These are phyloP conservation scores for Brachionus koreanus DNA, from an alignment of 1,140 invertebrate genomes.

Conservation along the genomic window DNA sequence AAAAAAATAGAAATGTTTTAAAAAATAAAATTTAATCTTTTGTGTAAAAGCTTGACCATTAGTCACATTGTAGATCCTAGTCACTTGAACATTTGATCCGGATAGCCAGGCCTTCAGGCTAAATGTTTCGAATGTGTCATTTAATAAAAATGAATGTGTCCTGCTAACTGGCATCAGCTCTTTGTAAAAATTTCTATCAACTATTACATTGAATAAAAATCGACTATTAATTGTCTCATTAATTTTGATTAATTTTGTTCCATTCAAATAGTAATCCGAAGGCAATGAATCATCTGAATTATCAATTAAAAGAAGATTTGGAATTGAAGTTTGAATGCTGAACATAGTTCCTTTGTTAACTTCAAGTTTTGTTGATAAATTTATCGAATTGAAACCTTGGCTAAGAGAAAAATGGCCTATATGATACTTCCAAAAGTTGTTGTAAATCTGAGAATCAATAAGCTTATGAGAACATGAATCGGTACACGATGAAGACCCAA, in stretches of 20 bases:
- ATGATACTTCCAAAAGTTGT: too few species aligned
- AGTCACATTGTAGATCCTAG: slow-evolving; percentile 3
- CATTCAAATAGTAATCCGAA: not conserved
- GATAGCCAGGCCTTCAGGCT: not conserved
- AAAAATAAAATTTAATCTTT: not conserved
- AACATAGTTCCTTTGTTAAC: not conserved
- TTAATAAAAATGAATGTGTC: not conserved
- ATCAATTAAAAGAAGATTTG: not conserved
- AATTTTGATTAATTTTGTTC: not conserved
- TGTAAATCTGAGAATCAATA: too few species aligned
- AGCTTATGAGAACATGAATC: too few species aligned
- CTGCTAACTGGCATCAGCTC: not conserved
- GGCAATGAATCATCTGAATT: not conserved
- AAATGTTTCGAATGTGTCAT: not conserved
- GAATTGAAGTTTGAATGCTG: not conserved
- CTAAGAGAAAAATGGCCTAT: not conserved
- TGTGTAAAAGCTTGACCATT: not conserved
- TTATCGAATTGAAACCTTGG: not conserved
- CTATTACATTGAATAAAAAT: not conserved
- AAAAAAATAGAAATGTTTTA: not conserved
- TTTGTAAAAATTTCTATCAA: not conserved
- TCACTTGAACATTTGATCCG: not conserved
- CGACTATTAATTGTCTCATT: not conserved
- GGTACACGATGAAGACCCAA: too few species aligned
- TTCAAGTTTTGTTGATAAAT: not conserved